Evolutionary conservation across 1,140 invertebrate genomes (phyloP).

Genomic region (Conopomorpha cramerella): DNA sequence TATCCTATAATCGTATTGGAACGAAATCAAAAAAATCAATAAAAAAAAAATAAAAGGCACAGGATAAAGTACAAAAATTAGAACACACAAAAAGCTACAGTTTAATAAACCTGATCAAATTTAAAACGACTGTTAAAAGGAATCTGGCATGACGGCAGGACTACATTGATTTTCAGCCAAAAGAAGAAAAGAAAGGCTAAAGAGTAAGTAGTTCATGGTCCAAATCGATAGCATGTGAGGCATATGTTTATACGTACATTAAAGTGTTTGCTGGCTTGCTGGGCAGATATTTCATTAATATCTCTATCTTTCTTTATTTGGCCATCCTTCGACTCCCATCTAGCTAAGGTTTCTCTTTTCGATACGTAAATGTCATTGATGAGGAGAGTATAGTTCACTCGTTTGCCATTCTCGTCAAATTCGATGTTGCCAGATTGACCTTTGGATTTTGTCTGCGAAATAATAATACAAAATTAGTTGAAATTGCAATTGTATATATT

Average conservation of each 20-base stretch:
- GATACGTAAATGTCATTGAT: constrained; percentile 35
- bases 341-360: constrained; percentile 22
- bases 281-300: constrained; percentile 8
- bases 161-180: too few relatives aligned
- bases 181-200: too few relatives aligned
- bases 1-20: too few relatives aligned
- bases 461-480: not conserved
- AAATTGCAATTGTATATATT: not conserved
- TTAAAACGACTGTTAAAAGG: too few relatives aligned
- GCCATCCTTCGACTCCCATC: constrained; percentile 20
- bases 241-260: constrained; percentile 20
- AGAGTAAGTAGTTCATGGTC: too few relatives aligned
- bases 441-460: constrained; percentile 24
- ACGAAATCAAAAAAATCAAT: too few relatives aligned
- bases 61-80: too few relatives aligned
- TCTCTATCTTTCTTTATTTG: constrained; percentile 13
- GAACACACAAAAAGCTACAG: too few relatives aligned
- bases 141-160: too few relatives aligned
- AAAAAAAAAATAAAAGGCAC: too few relatives aligned
- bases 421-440: constrained; percentile 36
- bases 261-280: constrained; percentile 36
- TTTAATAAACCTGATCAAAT: too few relatives aligned
- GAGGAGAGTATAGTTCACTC: constrained; percentile 36
- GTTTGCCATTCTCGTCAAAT: constrained; percentile 29
- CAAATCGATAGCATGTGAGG: not conserved